A percentile compares a stretch with the other conserved stretches of the same genome.
These are phyloP conservation scores for Hypena proboscidalis DNA, from an alignment of 2,888 invertebrate species.

Conservation along the genomic window DNA sequence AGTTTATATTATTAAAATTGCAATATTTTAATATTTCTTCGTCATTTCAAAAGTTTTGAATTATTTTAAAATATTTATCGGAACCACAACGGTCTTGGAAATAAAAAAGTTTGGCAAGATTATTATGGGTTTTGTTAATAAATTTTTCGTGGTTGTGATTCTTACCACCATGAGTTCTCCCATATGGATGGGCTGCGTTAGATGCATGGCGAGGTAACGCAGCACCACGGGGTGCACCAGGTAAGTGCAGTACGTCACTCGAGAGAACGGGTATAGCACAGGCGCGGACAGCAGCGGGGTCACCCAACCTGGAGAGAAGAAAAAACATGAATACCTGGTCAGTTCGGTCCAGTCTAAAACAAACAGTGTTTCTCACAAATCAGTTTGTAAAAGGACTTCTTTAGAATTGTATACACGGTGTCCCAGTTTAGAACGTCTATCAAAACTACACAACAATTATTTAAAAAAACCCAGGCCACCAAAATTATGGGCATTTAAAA, in stretches of 20 bases:
- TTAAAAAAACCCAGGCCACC: not conserved
- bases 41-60: no score
- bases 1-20: no score
- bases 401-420: no score
- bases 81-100: no score
- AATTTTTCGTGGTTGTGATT: slow-evolving; percentile 21
- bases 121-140: not conserved
- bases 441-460: no score
- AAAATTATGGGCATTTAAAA: no score
- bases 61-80: no score
- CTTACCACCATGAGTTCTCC: slow-evolving; percentile 91
- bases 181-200: slow-evolving; percentile 93
- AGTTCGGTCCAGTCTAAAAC: no score
- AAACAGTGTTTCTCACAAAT: no score
- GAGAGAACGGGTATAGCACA: slow-evolving; percentile 92
- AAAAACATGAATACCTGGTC: not conserved
- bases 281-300: slow-evolving; percentile 90
- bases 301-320: slow-evolving; percentile 82
- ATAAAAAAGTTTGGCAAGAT: slow-evolving; percentile 87
- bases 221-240: slow-evolving; percentile 93
- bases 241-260: slow-evolving; percentile 95
- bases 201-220: slow-evolving; percentile 91
- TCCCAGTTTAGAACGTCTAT: no score
- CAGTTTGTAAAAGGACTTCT: no score
- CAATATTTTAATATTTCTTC: no score